These are phyloP conservation scores for Zygogramma bicolorata DNA, from an alignment of 2,888 invertebrate genomes.

Conservation along the genomic window DNA sequence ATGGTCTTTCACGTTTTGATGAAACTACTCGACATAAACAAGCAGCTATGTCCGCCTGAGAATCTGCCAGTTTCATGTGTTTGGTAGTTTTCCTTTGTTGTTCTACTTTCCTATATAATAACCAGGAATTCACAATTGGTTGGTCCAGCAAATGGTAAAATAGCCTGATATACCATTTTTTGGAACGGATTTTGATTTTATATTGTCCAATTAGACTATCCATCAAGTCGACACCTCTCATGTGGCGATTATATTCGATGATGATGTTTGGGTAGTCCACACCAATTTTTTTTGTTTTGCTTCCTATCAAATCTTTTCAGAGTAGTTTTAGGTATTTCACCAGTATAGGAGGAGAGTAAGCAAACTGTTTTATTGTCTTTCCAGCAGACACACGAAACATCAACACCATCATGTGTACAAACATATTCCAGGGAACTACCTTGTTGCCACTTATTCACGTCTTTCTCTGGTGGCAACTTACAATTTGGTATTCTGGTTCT, in stretches of 20 bases:
- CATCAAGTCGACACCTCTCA: background rate
- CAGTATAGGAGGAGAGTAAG: slow-evolving; percentile 6
- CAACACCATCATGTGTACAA: slow-evolving; percentile 11
- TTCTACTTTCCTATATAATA: background rate
- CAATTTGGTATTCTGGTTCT: slow-evolving; percentile 8
- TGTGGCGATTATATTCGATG: slow-evolving; percentile 2
- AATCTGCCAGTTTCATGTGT: slow-evolving; percentile 3
- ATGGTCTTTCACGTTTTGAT: background rate
- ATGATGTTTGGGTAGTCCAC: slow-evolving; percentile 6
- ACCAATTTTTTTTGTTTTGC: background rate
- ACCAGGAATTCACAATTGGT: too few species aligned
- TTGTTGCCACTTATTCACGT: background rate
- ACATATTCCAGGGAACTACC: slow-evolving; percentile 7
- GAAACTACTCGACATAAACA: slow-evolving; percentile 1
- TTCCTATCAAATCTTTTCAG: slow-evolving; percentile 3
- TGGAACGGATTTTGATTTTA: slow-evolving; percentile 7
- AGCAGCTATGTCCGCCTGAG: background rate
- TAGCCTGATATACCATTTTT: background rate
- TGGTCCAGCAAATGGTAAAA: too few species aligned
- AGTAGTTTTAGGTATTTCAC: slow-evolving; percentile 8
- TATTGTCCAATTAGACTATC: background rate
- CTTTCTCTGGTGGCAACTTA: slow-evolving; percentile 2
- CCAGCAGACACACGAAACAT: slow-evolving; percentile 1
- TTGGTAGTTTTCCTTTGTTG: slow-evolving; percentile 1
- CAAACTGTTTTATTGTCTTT: slow-evolving; percentile 11